Evolutionary conservation across 2,888 invertebrate genomes (phyloP), one percentile per base, ranked within the genome.

Genomic region (Cryptus armator): DNA sequence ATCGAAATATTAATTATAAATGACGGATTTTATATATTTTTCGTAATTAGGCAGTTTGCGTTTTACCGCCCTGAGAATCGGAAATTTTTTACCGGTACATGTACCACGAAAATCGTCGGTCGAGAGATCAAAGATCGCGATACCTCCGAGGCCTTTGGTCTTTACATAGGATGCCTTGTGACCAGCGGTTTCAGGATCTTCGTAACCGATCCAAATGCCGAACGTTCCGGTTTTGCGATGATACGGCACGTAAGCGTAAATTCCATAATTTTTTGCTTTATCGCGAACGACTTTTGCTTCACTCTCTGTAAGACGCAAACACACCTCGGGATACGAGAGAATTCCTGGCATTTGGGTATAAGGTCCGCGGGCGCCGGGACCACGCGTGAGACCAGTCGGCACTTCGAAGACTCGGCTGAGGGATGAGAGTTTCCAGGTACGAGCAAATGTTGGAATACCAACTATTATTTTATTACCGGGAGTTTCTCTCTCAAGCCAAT

Each of bases 181-280:
- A 53, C 96, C 97, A 72, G 97, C 97, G 0, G 97, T 97, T 88
- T 97, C 97, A 0, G 97, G 96, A 91, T 98, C 97, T 90, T 98
- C 97, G 92, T 97, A 97, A 78, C 96, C 96, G 5, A 97, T 96
- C 98, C 98, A 98, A 14, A 97, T 93, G 2, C 98, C 98, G 14
- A 95, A 95, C 24, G 96, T 95, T 1, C 95, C 96, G 77, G 94
- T 95, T 37, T 37, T 37, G 6, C 37, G 37, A 6, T 7, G 1
- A 77, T 97, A 96, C 0, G 96, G 93, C 85, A 96, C 96, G 95
- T 96, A 97, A 0, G 97, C 97, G 91, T 97, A 98, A 32, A 96
- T 96, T 76, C 97, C 97, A 86, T 96, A 97, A 89, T 97, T 96
- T 90, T 97, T 97, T 88, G 97, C 96, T n/a, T 97, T 97, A 91